These are phyloP conservation scores for Sympetrum striolatum DNA, from an alignment of 2,888 invertebrate genomes.

Conservation along the genomic window DNA sequence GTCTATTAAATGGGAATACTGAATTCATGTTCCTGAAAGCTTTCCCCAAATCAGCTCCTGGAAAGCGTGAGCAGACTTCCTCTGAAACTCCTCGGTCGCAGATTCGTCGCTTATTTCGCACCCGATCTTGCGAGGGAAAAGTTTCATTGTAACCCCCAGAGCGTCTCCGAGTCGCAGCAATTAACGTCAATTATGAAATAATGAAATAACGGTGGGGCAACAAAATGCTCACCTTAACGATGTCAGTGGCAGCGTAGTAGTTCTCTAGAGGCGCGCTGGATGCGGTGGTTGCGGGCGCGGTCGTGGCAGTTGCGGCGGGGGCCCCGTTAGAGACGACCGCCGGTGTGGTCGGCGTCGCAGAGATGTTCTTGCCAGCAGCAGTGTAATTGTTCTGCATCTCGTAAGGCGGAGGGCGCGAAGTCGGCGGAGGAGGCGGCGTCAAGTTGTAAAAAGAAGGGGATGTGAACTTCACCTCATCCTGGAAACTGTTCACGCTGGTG, in stretches of 20 bases:
- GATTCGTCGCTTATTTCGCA: no score
- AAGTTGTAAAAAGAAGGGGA: conserved; percentile 64
- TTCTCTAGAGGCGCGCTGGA: conserved; percentile 59
- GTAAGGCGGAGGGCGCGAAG: conserved; percentile 60
- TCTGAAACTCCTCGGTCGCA: no score
- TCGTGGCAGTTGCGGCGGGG: conserved; percentile 50
- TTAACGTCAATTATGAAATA: not conserved
- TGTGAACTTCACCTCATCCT: conserved; percentile 64
- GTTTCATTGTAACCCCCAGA: no score
- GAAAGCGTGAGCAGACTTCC: no score
- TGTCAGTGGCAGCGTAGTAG: conserved; percentile 82
- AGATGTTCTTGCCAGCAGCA: conserved; percentile 31
- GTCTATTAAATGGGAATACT: no score
- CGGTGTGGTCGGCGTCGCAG: conserved; percentile 54
- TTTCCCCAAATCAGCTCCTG: no score
- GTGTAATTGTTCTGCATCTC: conserved; percentile 56
- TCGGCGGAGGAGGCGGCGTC: conserved; percentile 62
- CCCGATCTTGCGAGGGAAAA: no score
- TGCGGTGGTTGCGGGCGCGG: conserved; percentile 53
- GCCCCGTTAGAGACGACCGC: conserved; percentile 55
- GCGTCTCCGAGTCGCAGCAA: no score
- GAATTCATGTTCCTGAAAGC: no score
- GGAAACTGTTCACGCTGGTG: conserved; percentile 65
- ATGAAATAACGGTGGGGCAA: not conserved
- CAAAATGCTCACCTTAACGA: conserved; percentile 67